These are phyloP conservation scores for Actias luna DNA, from an alignment of 2,888 invertebrate species.

Conservation along the genomic window DNA sequence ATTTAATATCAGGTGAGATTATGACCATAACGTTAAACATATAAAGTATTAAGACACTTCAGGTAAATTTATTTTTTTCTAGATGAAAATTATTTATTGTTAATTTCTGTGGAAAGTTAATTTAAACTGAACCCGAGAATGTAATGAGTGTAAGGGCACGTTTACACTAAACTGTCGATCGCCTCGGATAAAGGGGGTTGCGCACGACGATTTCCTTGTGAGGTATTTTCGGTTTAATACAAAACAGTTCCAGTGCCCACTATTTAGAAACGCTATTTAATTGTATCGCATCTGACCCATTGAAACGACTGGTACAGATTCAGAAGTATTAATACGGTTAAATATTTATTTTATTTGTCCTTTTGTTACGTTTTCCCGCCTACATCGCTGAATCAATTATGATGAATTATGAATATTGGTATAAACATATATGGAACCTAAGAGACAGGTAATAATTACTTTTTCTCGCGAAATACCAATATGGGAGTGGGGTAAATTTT, in stretches of 20 bases:
- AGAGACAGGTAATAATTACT: too few relatives aligned
- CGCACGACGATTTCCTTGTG: conserved; percentile 38
- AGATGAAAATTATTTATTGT: too few relatives aligned
- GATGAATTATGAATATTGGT: too few relatives aligned
- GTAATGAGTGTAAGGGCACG: conserved; percentile 29
- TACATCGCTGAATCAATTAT: not conserved
- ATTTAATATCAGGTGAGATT: too few relatives aligned
- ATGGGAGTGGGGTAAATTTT: too few relatives aligned
- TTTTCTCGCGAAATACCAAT: too few relatives aligned
- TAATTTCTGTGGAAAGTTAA: conserved; percentile 10
- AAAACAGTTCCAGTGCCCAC: conserved; percentile 37
- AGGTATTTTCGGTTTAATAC: conserved; percentile 7
- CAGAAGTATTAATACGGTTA: too few relatives aligned
- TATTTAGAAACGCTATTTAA: conserved; percentile 66
- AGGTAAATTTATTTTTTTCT: too few relatives aligned
- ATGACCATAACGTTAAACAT: too few relatives aligned
- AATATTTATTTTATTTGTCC: not conserved
- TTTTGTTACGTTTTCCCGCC: not conserved
- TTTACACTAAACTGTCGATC: conserved; percentile 40
- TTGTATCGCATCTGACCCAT: conserved; percentile 58
- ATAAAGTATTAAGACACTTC: too few relatives aligned
- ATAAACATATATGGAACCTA: too few relatives aligned
- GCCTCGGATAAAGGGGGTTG: conserved; percentile 44
- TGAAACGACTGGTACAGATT: conserved; percentile 45
- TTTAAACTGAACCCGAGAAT: conserved; percentile 13